phyloP scores from a whole-genome alignment of 2,113 vertebrate species.

The Pterocles gutturalis region DNA sequence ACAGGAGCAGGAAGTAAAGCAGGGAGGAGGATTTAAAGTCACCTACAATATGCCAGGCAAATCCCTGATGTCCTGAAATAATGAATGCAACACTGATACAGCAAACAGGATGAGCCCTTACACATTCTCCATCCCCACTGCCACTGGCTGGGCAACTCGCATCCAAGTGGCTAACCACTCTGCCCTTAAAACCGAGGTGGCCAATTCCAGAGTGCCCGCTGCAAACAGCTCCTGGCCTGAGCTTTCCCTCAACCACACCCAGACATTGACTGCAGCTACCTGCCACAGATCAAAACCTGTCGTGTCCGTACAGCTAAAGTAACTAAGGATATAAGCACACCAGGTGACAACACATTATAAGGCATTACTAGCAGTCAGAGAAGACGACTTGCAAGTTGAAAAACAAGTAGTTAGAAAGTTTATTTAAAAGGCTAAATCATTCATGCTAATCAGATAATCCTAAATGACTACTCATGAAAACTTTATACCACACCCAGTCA shows the following conservation, averaged over 20 bases:
- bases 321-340: too few species aligned
- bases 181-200: not conserved
- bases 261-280: not conserved
- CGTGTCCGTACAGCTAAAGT: not conserved
- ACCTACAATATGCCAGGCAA: not conserved
- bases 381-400: not conserved
- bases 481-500: not conserved
- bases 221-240: not conserved
- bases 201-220: not conserved
- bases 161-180: not conserved
- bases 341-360: not conserved
- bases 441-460: not conserved
- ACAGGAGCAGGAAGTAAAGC: not conserved
- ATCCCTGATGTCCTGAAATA: not conserved
- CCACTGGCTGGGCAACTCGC: not conserved
- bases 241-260: accelerated
- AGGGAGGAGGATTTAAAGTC: not conserved
- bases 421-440: not conserved
- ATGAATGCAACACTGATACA: not conserved
- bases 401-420: not conserved
- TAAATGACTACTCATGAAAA: not conserved
- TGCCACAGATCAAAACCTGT: not conserved
- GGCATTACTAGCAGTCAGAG: not conserved
- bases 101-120: not conserved
- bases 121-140: not conserved